These are phyloP conservation scores for Carabus problematicus DNA, from an alignment of 2,888 invertebrate species.

Conservation along the genomic window DNA sequence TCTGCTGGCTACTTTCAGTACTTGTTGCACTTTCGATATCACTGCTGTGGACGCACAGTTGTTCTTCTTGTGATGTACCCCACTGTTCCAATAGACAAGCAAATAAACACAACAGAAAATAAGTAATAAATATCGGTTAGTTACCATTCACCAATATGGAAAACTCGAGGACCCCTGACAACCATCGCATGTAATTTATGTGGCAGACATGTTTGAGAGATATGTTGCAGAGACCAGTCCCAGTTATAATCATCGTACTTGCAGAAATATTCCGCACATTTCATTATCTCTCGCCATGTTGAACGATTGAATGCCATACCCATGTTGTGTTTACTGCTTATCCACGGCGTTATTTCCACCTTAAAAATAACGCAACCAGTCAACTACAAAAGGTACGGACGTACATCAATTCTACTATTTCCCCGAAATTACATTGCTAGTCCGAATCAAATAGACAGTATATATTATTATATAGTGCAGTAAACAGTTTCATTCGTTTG, in stretches of 20 bases:
- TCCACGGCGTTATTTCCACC: constrained; percentile 93
- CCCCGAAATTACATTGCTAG: too few relatives aligned
- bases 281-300: constrained; percentile 85
- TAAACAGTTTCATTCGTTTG: too few relatives aligned
- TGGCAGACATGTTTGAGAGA: constrained; percentile 83
- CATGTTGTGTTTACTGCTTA: constrained; percentile 98
- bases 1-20: constrained; percentile 73
- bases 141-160: constrained; percentile 98
- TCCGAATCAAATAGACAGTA: too few relatives aligned
- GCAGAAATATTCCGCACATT: constrained; percentile 87
- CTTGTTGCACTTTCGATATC: constrained; percentile 83
- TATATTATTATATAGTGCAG: too few relatives aligned
- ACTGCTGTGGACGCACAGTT: constrained; percentile 88
- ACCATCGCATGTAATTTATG: constrained; percentile 85
- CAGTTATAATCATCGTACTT: constrained; percentile 99
- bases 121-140: constrained; percentile 53
- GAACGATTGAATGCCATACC: constrained; percentile 93
- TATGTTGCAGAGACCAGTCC: constrained; percentile 96
- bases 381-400: too few relatives aligned
- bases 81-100: constrained; percentile 67
- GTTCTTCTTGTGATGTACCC: constrained; percentile 93
- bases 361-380: constrained; percentile 57
- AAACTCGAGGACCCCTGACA: constrained; percentile 91
- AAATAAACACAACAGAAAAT: not conserved
- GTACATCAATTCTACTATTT: too few relatives aligned